phyloP scores from a whole-genome alignment of 1,140 invertebrate species.

The Nasonia vitripennis region DNA sequence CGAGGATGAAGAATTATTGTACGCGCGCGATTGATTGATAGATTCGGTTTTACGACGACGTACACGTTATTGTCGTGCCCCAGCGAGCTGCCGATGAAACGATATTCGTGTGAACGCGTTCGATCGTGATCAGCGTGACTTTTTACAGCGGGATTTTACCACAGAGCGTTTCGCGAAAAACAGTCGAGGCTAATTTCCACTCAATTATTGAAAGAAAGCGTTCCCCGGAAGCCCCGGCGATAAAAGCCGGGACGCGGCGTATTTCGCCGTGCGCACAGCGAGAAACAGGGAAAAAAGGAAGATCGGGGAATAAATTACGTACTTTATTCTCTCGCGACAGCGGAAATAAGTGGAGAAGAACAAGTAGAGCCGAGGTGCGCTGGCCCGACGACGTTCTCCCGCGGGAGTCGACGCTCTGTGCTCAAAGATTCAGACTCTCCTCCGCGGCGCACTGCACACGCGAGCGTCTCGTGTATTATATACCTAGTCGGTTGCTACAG shows the following conservation, averaged over 20 bases:
- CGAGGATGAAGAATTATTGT: neutral
- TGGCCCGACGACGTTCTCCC: neutral
- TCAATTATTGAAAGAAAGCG: neutral
- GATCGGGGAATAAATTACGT: conserved; percentile 48
- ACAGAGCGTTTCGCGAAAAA: neutral
- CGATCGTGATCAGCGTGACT: too few relatives aligned
- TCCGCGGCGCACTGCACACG: neutral
- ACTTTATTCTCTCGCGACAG: conserved; percentile 51
- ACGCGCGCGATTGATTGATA: neutral
- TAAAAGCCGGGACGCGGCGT: neutral
- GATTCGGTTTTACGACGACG: neutral
- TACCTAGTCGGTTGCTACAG: neutral
- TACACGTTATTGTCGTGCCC: neutral
- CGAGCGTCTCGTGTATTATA: too few relatives aligned
- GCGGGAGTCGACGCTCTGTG: conserved; percentile 15
- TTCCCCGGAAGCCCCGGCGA: neutral
- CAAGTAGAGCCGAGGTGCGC: neutral
- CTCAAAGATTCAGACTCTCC: conserved; percentile 48
- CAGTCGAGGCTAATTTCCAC: neutral
- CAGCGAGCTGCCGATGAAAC: too few relatives aligned
- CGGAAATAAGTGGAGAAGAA: conserved; percentile 25
- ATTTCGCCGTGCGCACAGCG: neutral
- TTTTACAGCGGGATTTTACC: neutral
- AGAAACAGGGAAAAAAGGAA: neutral
- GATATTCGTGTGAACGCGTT: too few relatives aligned